phyloP scores from a whole-genome alignment of 2,113 vertebrate genomes.

The Lepus timidus region DNA sequence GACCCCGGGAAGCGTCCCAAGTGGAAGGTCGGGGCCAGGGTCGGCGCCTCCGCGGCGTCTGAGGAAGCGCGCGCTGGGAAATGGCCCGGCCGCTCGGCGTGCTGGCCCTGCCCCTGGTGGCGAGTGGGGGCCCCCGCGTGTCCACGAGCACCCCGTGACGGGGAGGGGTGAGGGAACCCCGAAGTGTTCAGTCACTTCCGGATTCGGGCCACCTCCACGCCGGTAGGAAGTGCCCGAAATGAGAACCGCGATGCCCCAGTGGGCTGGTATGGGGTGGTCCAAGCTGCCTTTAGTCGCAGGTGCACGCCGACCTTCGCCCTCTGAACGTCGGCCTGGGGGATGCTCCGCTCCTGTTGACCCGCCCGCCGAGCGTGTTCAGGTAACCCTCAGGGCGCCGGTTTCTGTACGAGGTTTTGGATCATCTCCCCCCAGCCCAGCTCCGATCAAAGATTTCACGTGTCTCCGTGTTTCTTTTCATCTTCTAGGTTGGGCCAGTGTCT shows the following conservation, averaged over 20 bases:
- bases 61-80: background rate
- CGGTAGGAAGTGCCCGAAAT: background rate
- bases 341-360: no score
- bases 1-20: no score
- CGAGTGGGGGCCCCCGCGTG: no score
- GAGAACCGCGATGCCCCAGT: background rate
- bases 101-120: no score
- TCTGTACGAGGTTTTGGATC: conserved; percentile 68
- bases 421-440: background rate
- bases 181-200: background rate
- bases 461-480: conserved; percentile 69
- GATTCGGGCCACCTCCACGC: background rate
- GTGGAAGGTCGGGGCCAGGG: no score
- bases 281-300: background rate
- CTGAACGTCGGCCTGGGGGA: background rate
- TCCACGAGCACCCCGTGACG: background rate
- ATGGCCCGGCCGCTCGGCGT: background rate
- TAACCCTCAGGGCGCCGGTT: conserved; percentile 23
- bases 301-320: background rate
- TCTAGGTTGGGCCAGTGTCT: background rate
- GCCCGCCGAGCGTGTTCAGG: background rate
- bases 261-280: no score
- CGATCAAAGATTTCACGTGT: conserved; percentile 74
- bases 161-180: background rate
- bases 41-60: background rate